Conservation (phyloP, 2,888 invertebrate genomes). For the Artemia sp. region DNA sequence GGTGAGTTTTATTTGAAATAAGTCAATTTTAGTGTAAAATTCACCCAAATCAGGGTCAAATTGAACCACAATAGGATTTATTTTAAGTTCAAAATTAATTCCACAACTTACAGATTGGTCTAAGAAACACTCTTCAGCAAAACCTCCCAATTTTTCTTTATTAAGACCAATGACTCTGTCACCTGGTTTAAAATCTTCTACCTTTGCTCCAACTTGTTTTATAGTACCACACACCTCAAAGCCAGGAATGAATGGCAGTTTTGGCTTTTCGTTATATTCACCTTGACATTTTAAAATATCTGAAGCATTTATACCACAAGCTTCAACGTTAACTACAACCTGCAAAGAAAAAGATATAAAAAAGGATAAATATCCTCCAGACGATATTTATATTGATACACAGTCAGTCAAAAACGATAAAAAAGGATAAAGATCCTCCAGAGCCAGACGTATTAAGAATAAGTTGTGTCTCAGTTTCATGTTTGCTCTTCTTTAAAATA, state of each 20-base stretch:
- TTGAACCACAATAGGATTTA: no score
- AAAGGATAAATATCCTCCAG: conserved; percentile 1
- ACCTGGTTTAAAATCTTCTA: conserved; percentile 38
- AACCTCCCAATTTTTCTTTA: conserved; percentile 40
- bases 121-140: conserved; percentile 43
- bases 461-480: no score
- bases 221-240: conserved; percentile 47
- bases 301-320: conserved; percentile 46
- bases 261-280: conserved; percentile 34
- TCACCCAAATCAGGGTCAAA: no score
- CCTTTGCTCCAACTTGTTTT: conserved; percentile 37
- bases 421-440: not conserved
- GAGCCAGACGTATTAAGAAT: no score
- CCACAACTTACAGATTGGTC: conserved; percentile 27
- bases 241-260: conserved; percentile 44
- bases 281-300: conserved; percentile 42
- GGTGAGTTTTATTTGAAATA: no score
- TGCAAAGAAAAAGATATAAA: conserved; percentile 28
- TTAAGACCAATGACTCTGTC: conserved; percentile 44
- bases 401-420: conserved; percentile 9
- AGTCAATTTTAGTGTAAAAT: no score
- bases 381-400: not conserved
- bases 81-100: not conserved
- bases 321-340: conserved; percentile 45
- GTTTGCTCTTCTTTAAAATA: no score